Evolutionary conservation across 1,140 invertebrate species (phyloP).

Genomic region (Aphelenchoides fujianensis): DNA sequence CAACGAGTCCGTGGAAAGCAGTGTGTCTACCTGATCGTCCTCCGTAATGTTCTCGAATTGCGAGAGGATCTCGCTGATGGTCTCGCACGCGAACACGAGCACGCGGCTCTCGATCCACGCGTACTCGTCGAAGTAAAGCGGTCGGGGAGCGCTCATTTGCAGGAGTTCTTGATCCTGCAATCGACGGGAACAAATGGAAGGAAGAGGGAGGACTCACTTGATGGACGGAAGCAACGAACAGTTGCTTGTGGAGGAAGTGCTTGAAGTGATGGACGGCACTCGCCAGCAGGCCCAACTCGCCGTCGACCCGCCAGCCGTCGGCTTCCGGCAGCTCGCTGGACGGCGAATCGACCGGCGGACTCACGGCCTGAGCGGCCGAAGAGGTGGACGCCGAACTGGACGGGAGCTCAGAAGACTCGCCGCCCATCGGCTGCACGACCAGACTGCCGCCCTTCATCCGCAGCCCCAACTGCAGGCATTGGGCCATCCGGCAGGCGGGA

Average conservation of each 20-base stretch:
- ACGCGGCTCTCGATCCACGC: background rate
- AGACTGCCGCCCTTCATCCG: background rate
- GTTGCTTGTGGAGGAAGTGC: background rate
- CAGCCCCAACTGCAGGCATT: background rate
- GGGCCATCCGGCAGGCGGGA: background rate
- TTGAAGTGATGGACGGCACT: background rate
- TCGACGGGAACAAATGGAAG: too few species aligned
- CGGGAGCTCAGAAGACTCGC: background rate
- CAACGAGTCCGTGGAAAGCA: background rate
- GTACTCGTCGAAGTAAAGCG: background rate
- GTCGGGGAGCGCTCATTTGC: background rate
- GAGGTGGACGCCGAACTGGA: background rate
- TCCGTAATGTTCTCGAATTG: background rate
- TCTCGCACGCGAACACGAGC: conserved; percentile 5
- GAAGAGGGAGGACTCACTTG: too few species aligned
- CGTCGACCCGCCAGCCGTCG: background rate
- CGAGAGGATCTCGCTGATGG: background rate
- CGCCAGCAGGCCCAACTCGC: background rate
- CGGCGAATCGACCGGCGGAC: too few species aligned
- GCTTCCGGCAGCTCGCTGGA: too few species aligned
- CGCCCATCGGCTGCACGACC: background rate
- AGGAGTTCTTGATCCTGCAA: too few species aligned
- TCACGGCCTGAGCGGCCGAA: background rate
- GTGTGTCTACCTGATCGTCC: conserved; percentile 1
- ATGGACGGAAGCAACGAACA: conserved; percentile 2